phyloP scores from a whole-genome alignment of 2,888 invertebrate species.

The Bimastos eiseni region DNA sequence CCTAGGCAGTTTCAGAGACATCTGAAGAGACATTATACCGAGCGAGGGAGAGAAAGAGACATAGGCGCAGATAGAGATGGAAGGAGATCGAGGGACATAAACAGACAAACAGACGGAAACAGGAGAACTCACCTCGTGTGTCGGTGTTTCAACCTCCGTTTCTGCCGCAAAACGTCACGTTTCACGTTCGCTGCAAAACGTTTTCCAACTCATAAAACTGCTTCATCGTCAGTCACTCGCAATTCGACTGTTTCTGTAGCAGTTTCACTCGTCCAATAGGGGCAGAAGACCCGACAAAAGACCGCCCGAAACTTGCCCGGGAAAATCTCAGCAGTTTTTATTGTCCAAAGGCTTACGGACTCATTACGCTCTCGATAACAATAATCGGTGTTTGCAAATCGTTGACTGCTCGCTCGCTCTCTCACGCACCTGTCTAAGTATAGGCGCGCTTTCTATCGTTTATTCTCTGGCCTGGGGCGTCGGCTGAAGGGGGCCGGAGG shows the following conservation, averaged over 20 bases:
- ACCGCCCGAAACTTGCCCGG: not conserved
- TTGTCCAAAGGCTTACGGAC: not conserved
- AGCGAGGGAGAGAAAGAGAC: too few species aligned
- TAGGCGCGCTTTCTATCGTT: too few species aligned
- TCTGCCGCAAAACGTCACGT: not conserved
- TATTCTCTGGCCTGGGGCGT: too few species aligned
- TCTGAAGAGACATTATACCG: too few species aligned
- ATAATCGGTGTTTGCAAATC: not conserved
- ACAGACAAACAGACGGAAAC: not conserved
- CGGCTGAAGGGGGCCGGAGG: too few species aligned
- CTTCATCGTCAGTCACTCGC: too few species aligned
- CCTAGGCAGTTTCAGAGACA: too few species aligned
- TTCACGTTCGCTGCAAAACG: too few species aligned
- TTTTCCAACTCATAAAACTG: too few species aligned
- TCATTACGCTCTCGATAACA: not conserved
- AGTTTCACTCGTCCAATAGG: not conserved
- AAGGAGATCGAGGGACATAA: too few species aligned
- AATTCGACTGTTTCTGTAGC: not conserved
- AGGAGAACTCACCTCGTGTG: not conserved
- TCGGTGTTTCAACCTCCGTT: not conserved
- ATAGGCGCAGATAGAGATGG: too few species aligned
- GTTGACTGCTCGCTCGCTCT: not conserved
- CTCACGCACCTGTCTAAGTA: not conserved
- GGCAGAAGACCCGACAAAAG: not conserved
- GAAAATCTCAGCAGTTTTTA: not conserved